phyloP scores from a whole-genome alignment of 1,140 invertebrate genomes.

The Magallana ariakensis region DNA sequence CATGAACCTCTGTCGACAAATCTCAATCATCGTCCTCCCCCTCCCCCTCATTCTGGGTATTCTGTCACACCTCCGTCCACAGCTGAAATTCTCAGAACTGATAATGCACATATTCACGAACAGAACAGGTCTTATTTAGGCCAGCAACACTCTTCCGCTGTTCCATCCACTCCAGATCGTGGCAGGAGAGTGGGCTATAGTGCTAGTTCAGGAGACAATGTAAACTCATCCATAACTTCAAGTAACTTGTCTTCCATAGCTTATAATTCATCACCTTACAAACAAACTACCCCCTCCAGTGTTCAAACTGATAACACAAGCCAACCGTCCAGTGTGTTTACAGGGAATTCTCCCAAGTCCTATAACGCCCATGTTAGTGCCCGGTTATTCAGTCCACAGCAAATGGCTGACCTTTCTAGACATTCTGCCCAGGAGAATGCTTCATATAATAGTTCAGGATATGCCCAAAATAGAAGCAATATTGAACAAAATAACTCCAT shows the following conservation, averaged over 20 bases:
- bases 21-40: background rate
- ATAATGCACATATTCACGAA: background rate
- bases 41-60: background rate
- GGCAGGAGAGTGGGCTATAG: background rate
- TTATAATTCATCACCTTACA: conserved; percentile 7
- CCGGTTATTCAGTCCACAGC: conserved; percentile 16
- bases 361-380: conserved; percentile 4
- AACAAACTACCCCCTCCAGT: conserved; percentile 28
- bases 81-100: conserved; percentile 17
- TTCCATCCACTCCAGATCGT: background rate
- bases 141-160: background rate
- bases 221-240: background rate
- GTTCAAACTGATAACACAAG: conserved; percentile 12
- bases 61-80: conserved; percentile 24
- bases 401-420: conserved; percentile 7
- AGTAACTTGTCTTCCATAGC: conserved; percentile 31
- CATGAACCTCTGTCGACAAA: background rate
- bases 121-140: background rate
- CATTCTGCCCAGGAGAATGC: conserved; percentile 3
- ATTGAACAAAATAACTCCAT: background rate
- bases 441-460: background rate
- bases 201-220: background rate
- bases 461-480: background rate
- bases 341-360: background rate
- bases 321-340: conserved; percentile 28